phyloP scores from a whole-genome alignment of 92 coral and sea anemone genomes.

The Umimayanthus chanpuru region DNA sequence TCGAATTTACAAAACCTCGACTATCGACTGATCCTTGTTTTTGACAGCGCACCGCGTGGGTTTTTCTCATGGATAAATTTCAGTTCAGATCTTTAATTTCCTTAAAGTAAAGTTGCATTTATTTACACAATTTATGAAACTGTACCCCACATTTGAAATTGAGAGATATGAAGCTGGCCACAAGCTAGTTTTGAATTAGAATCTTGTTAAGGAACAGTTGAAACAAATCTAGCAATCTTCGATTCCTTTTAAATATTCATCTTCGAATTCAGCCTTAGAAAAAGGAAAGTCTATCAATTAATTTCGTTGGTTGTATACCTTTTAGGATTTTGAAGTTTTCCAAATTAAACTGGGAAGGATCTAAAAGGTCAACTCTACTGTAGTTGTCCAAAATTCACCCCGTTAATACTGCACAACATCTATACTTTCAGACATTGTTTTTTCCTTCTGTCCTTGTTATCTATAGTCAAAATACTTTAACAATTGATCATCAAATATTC shows the following conservation, averaged over 20 bases:
- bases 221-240: not conserved
- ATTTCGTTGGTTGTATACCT: not conserved
- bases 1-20: conserved; percentile 18
- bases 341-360: not conserved
- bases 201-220: not conserved
- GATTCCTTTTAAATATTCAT: not conserved
- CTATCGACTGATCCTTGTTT: not conserved
- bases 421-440: not conserved
- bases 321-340: not conserved
- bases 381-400: not conserved
- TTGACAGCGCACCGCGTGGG: conserved; percentile 23
- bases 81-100: conserved; percentile 30
- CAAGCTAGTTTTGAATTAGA: not conserved
- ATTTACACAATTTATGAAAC: not conserved
- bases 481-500: conserved; percentile 9
- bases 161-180: not conserved
- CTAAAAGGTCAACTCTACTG: not conserved
- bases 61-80: not conserved
- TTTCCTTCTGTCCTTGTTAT: not conserved
- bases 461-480: conserved; percentile 16
- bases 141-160: not conserved
- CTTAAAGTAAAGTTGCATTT: not conserved
- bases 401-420: not conserved
- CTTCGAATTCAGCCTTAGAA: not conserved
- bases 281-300: not conserved